Conservation (phyloP, 2,113 vertebrate species). For the Heterotilapia buettikoferi region DNA sequence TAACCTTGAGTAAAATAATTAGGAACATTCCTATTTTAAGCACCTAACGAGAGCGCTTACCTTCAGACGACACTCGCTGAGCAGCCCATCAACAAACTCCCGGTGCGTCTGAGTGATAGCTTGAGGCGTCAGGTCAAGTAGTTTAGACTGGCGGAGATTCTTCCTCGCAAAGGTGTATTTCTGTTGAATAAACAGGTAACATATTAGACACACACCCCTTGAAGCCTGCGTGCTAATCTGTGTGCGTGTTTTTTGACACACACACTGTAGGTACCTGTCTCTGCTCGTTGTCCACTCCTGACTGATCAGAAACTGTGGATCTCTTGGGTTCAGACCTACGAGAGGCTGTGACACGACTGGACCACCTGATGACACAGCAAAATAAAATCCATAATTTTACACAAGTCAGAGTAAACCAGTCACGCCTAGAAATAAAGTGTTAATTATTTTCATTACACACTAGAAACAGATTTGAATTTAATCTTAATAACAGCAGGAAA, state of each 20-base stretch:
- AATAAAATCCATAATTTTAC: background rate
- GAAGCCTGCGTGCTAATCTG: background rate
- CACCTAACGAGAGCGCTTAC: constrained; percentile 49
- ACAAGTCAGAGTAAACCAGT: background rate
- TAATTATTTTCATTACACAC: background rate
- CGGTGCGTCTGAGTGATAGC: constrained; percentile 90
- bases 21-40: background rate
- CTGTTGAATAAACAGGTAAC: constrained; percentile 61
- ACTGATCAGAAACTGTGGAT: constrained; percentile 69
- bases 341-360: constrained; percentile 79
- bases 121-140: constrained; percentile 89
- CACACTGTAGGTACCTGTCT: constrained; percentile 76
- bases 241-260: background rate
- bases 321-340: constrained; percentile 81
- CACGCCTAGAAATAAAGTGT: background rate
- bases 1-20: background rate
- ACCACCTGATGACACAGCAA: constrained; percentile 75
- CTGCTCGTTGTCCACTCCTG: constrained; percentile 80
- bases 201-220: background rate
- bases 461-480: background rate
- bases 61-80: constrained; percentile 97
- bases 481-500: background rate
- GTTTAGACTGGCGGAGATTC: constrained; percentile 85
- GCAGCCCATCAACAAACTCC: constrained; percentile 91
- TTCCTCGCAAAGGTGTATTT: constrained; percentile 88